phyloP scores from a whole-genome alignment of 2,113 vertebrate genomes.

The Chaetura pelagica region DNA sequence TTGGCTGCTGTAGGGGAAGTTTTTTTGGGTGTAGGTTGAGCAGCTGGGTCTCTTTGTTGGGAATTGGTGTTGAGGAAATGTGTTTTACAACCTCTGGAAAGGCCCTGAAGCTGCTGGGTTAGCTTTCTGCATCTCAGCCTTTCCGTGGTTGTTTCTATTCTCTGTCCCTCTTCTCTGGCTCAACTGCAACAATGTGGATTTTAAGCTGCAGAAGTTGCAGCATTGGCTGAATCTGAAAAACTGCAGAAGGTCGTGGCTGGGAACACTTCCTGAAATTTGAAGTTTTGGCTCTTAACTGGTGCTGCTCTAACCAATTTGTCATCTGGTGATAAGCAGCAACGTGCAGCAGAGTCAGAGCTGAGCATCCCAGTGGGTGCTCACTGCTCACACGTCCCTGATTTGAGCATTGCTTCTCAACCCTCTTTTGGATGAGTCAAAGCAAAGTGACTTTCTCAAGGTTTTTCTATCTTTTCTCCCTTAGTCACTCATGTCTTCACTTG shows the following conservation, averaged over 20 bases:
- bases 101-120: neutral
- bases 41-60: neutral
- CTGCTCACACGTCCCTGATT: accelerated
- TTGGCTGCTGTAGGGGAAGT: too few relatives aligned
- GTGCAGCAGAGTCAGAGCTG: neutral
- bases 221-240: neutral
- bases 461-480: neutral
- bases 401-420: neutral
- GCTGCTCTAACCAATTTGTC: neutral
- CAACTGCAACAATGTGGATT: neutral
- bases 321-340: accelerated
- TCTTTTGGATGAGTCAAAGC: neutral
- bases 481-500: accelerated
- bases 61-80: accelerated
- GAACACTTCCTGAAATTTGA: neutral
- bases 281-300: neutral
- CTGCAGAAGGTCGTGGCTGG: neutral
- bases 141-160: accelerated
- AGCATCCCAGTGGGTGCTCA: neutral
- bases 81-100: neutral
- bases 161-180: neutral
- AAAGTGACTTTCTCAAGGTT: neutral
- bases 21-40: neutral
- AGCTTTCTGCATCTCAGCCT: neutral
- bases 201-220: neutral